Percentiles rank a stretch among this genome's conserved stretches.
These are phyloP conservation scores for Sclerurus mexicanus DNA, from an alignment of 2,113 vertebrate species.

Conservation along the genomic window DNA sequence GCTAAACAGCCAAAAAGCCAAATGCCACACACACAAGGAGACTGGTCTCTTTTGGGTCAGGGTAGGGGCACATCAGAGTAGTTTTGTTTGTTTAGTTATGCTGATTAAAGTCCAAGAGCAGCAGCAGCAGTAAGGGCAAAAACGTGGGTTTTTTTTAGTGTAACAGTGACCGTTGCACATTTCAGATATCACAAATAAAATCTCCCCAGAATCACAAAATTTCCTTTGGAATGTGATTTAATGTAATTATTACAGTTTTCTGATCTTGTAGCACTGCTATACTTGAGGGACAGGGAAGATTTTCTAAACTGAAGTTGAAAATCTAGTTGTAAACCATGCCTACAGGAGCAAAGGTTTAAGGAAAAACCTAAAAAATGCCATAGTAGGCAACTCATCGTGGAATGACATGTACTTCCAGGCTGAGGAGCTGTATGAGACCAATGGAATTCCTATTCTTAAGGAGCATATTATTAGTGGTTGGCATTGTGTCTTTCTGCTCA, in stretches of 20 bases:
- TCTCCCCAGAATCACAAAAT: neutral
- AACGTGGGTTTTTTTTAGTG: neutral
- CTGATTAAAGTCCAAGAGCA: neutral
- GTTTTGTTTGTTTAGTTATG: rapidly evolving
- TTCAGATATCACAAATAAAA: neutral
- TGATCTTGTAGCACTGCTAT: neutral
- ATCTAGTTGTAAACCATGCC: neutral
- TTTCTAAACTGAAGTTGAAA: neutral
- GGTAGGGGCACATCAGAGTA: neutral
- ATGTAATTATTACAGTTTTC: neutral
- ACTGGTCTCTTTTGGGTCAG: neutral
- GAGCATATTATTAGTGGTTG: neutral
- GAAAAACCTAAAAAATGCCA: neutral
- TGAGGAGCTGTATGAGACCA: neutral
- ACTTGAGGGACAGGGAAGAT: neutral
- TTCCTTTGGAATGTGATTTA: neutral
- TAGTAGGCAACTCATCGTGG: neutral
- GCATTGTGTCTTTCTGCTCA: neutral
- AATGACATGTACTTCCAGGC: neutral
- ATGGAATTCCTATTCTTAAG: neutral
- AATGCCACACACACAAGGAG: neutral
- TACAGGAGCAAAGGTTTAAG: neutral
- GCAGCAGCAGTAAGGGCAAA: neutral
- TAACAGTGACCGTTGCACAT: neutral
- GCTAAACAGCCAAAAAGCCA: neutral